A percentile compares a stretch with the other conserved stretches of the same genome.
These are phyloP conservation scores for Germaria angustata DNA, from an alignment of 2,888 invertebrate species.

Conservation along the genomic window DNA sequence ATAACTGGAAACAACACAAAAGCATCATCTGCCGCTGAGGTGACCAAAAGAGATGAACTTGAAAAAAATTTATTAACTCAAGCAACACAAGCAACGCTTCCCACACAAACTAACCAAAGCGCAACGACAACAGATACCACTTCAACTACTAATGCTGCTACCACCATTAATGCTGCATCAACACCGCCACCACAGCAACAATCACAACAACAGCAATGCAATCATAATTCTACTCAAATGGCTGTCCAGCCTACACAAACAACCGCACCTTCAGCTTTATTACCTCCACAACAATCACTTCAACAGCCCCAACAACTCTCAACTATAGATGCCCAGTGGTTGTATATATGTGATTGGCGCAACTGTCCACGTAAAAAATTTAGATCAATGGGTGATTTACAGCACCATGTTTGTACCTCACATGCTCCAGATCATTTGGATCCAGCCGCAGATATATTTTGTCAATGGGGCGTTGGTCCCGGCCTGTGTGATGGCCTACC, in stretches of 20 bases:
- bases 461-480: conserved; percentile 88
- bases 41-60: conserved; percentile 22
- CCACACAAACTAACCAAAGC: conserved; percentile 1
- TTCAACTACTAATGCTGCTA: not conserved
- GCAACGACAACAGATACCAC: not conserved
- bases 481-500: conserved; percentile 92
- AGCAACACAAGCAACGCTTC: not conserved
- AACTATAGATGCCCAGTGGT: conserved; percentile 77
- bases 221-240: conserved; percentile 53
- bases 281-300: conserved; percentile 17
- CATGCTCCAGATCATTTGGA: conserved; percentile 88
- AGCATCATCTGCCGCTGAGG: conserved; percentile 1
- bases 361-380: conserved; percentile 91
- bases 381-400: conserved; percentile 88
- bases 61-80: conserved; percentile 6
- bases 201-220: conserved; percentile 63
- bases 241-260: conserved; percentile 38
- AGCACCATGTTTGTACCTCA: conserved; percentile 90
- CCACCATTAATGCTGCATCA: not conserved
- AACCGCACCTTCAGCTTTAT: not conserved
- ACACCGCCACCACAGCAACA: conserved; percentile 4
- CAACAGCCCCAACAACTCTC: conserved; percentile 29
- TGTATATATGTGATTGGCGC: conserved; percentile 95
- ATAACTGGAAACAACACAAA: conserved; percentile 21
- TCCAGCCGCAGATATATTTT: conserved; percentile 87